phyloP scores from a whole-genome alignment of 1,140 invertebrate genomes.

The Monomorium pharaonis region DNA sequence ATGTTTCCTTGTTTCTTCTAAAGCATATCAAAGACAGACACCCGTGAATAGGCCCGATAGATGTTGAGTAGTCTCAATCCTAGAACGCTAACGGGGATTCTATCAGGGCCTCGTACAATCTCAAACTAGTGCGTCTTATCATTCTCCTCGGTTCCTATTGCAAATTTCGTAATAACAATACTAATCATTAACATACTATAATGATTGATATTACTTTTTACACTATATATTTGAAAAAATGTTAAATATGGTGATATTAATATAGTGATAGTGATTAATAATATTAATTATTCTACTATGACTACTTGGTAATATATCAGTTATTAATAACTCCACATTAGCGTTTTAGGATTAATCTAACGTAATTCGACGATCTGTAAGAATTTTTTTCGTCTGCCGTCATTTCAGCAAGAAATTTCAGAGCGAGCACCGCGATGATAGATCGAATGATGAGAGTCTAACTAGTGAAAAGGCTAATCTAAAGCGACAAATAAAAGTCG shows the following conservation, averaged over 20 bases:
- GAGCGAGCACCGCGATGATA: conserved; percentile 5
- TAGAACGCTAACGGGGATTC: conserved; percentile 32
- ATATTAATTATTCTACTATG: conserved; percentile 33
- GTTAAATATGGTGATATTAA: conserved; percentile 21
- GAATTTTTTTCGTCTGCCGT: neutral
- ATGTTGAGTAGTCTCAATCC: conserved; percentile 29
- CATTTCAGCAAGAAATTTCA: conserved; percentile 5
- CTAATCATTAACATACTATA: too few species aligned
- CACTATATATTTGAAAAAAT: conserved; percentile 35
- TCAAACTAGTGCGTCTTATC: conserved; percentile 8
- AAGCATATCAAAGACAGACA: conserved; percentile 42
- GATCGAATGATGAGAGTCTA: conserved; percentile 26
- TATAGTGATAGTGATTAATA: conserved; percentile 11
- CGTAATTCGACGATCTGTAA: neutral
- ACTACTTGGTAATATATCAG: conserved; percentile 11
- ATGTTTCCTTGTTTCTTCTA: conserved; percentile 23
- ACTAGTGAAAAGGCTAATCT: conserved; percentile 23
- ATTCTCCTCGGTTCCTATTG: conserved; percentile 1
- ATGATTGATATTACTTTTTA: neutral
- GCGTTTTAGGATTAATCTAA: conserved; percentile 27
- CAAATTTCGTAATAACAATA: conserved; percentile 31
- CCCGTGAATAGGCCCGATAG: conserved; percentile 67
- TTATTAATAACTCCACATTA: conserved; percentile 39
- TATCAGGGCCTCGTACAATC: neutral
- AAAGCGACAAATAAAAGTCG: conserved; percentile 10